These are phyloP conservation scores for Danaus plexippus DNA, from an alignment of 1,140 invertebrate genomes.

Conservation along the genomic window DNA sequence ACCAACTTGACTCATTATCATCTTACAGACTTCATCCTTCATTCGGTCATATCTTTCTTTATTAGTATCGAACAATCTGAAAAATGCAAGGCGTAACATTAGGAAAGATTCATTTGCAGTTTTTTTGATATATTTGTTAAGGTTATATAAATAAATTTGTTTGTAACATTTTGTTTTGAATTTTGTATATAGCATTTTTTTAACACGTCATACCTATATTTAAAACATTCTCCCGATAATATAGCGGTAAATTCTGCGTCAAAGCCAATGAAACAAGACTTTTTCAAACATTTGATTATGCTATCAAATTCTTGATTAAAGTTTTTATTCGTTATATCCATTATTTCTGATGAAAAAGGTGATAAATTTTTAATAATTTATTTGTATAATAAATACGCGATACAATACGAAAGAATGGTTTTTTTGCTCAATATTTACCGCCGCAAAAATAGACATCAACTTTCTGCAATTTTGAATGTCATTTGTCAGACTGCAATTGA, in stretches of 20 bases:
- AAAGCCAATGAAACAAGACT: constrained; percentile 74
- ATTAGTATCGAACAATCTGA: constrained; percentile 80
- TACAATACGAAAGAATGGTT: no score
- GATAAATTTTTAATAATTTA: neutral
- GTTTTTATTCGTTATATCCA: constrained; percentile 72
- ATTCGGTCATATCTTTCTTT: constrained; percentile 76
- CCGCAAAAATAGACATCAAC: no score
- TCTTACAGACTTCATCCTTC: constrained; percentile 71
- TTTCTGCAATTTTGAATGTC: no score
- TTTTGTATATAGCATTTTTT: neutral
- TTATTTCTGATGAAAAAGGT: constrained; percentile 17
- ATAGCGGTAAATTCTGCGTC: constrained; percentile 80
- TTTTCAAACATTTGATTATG: constrained; percentile 65
- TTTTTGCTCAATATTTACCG: no score
- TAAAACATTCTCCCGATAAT: constrained; percentile 58
- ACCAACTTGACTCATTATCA: constrained; percentile 77
- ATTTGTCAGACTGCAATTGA: no score
- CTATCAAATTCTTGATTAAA: constrained; percentile 66
- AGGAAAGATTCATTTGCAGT: no score
- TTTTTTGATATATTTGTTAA: no score
- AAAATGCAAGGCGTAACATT: constrained; percentile 39
- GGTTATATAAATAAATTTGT: no score
- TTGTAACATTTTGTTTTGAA: no score
- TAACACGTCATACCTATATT: constrained; percentile 62
- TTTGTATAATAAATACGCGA: neutral